A percentile compares a stretch with the other conserved stretches of the same genome.
Conservation (phyloP, 2,797 vertebrate species). For the Betta splendens region DNA sequence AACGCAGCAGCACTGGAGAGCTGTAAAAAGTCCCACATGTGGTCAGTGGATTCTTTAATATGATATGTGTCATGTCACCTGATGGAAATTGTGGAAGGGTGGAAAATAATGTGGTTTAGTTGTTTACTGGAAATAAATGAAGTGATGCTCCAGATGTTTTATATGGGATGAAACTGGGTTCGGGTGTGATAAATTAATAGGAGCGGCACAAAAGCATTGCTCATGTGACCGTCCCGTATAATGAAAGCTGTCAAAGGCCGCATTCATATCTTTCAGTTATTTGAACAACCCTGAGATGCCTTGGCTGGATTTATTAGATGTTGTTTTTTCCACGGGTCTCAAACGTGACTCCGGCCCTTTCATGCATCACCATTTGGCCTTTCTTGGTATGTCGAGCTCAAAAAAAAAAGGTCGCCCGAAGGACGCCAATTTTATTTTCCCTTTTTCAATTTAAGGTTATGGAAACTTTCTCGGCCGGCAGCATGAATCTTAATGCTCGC, state of each 20-base stretch:
- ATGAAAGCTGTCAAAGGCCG: conserved; percentile 37
- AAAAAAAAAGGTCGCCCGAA: conserved; percentile 24
- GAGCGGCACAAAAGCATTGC: conserved; percentile 13
- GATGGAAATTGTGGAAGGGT: neutral
- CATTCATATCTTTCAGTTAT: conserved; percentile 53
- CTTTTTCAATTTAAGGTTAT: conserved; percentile 30
- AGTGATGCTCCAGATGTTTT: conserved; percentile 7
- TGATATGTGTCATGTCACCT: conserved; percentile 22
- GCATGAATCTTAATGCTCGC: conserved; percentile 14
- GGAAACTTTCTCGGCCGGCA: conserved; percentile 2
- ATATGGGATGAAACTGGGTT: conserved; percentile 23
- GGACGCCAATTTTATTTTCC: conserved; percentile 45
- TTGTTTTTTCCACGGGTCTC: conserved; percentile 33
- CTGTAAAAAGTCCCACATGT: conserved; percentile 27
- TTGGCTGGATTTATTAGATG: conserved; percentile 48
- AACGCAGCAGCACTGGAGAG: conserved; percentile 24
- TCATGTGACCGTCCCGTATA: conserved; percentile 34
- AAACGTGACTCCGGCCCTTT: conserved; percentile 38
- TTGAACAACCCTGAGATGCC: conserved; percentile 27
- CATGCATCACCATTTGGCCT: conserved; percentile 13
- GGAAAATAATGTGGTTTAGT: conserved; percentile 15
- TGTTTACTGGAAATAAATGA: conserved; percentile 7
- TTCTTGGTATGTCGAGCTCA: conserved; percentile 25
- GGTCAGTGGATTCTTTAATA: conserved; percentile 29
- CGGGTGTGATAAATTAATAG: conserved; percentile 17